Conservation (phyloP, 2,888 invertebrate genomes). For the Cheilosia vernalis region DNA sequence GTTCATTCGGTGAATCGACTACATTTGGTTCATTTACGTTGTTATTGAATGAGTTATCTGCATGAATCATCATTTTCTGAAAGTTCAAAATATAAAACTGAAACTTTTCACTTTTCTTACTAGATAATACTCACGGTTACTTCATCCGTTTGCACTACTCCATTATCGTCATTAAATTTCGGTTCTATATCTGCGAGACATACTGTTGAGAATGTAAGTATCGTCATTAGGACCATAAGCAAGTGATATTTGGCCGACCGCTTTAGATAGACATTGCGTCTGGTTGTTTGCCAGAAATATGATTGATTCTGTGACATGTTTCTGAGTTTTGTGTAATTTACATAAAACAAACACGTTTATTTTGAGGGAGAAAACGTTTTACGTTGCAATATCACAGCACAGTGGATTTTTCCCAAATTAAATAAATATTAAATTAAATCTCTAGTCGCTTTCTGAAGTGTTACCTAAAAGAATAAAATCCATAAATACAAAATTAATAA, state of each 20-base stretch:
- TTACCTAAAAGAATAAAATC: constrained; percentile 26
- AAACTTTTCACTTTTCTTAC: too few species aligned
- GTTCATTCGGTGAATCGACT: constrained; percentile 60
- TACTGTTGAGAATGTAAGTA: constrained; percentile 81
- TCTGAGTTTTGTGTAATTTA: constrained; percentile 27
- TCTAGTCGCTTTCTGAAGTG: constrained; percentile 10
- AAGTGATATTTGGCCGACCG: constrained; percentile 81
- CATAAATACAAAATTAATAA: background rate
- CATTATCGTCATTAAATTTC: constrained; percentile 77
- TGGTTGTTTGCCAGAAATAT: constrained; percentile 83
- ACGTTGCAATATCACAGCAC: constrained; percentile 57
- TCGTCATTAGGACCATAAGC: constrained; percentile 80
- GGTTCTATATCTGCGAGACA: constrained; percentile 80
- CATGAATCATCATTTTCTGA: constrained; percentile 73
- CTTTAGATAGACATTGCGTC: constrained; percentile 82
- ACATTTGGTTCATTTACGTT: constrained; percentile 74
- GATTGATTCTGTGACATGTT: constrained; percentile 83
- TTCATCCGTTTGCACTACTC: constrained; percentile 75
- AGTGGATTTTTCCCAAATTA: background rate
- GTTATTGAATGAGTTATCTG: constrained; percentile 66
- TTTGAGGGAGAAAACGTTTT: constrained; percentile 9
- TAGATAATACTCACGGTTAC: constrained; percentile 77
- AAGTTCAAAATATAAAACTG: background rate
- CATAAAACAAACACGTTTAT: constrained; percentile 15
- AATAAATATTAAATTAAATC: constrained; percentile 30